phyloP scores from a whole-genome alignment of 1,140 invertebrate genomes.

The Neodiprion fabricii region DNA sequence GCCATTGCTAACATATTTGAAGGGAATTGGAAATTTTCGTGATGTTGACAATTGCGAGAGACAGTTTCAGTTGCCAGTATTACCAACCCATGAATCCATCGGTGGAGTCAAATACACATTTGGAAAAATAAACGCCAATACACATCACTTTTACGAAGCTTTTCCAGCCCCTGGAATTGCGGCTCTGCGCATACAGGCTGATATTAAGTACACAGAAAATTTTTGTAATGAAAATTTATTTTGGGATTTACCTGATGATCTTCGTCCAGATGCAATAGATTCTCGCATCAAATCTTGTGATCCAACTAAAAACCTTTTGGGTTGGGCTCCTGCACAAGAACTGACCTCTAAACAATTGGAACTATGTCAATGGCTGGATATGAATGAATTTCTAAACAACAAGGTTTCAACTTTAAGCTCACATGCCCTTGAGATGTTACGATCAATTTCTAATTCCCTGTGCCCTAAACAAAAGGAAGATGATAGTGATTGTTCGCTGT shows the following conservation, averaged over 20 bases:
- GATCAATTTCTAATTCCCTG: neutral
- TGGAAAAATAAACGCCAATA: neutral
- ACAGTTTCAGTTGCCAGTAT: neutral
- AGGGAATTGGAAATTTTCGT: neutral
- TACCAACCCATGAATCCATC: neutral
- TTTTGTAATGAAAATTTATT: neutral
- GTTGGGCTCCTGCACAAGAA: neutral
- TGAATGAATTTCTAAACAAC: neutral
- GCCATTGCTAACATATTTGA: neutral
- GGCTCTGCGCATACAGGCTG: slow-evolving; percentile 1
- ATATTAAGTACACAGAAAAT: neutral
- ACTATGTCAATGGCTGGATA: neutral
- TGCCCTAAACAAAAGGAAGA: neutral
- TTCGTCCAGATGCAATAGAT: neutral
- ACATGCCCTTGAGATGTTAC: neutral
- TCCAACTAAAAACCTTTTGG: neutral
- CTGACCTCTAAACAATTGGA: neutral
- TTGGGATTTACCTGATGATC: neutral
- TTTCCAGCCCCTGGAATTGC: neutral
- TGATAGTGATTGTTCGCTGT: neutral
- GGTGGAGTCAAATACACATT: neutral
- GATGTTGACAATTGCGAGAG: neutral
- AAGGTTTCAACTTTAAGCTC: neutral
- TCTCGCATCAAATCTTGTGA: neutral
- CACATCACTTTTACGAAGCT: neutral